Base-by-base conservation (phyloP, 2,113 vertebrate genomes). In the Petaurus breviceps region DNA sequence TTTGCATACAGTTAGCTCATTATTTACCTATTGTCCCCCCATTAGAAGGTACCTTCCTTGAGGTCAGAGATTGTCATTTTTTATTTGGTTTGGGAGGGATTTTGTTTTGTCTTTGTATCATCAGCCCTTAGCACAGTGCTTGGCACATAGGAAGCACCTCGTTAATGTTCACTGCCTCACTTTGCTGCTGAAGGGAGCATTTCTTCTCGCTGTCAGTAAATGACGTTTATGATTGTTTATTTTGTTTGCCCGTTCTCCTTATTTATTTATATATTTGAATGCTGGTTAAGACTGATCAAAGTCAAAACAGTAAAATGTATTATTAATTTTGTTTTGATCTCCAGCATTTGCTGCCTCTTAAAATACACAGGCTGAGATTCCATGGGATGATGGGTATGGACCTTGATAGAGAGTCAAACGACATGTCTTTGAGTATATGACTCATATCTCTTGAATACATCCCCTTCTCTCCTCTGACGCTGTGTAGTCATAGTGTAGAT, bases 1-100 rank as follows among this genome's bases (percentile, higher is more conserved):
- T 11, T 77, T 16, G 0, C 5, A 1, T 19, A 5, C 16, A 43
- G 0, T 9, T n/a, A 2, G 37, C 43, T 43, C 16, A 37, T 43
- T 22, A 84, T 43, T 23, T 43, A 1, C 37, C 8, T 84, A 1
- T 1, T 43, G n/a, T 43, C 37, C 43, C 68, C 68, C n/a, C 68
- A 22, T 4, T 16, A n/a, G 14, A 68, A 68, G 61, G 12, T 5
- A 16, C 0, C 2, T 8, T 43, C 7, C n/a, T 37, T 19, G 37
- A 43, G 68, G 19, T 2, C 16, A 22, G 68, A 16, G 37, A 8
- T 22, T 8, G 6, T 22, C 16, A 7, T 19, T n/a, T 19, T 6
- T 4, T 31, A 0, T 68, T 37, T 5, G 61, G 31, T 68, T 31
- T 16, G 37, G 28, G 57, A 11, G 57, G 31, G 57, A 68, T 68